Conservation (phyloP, 2,888 invertebrate species). For the Eupsilia transversa region DNA sequence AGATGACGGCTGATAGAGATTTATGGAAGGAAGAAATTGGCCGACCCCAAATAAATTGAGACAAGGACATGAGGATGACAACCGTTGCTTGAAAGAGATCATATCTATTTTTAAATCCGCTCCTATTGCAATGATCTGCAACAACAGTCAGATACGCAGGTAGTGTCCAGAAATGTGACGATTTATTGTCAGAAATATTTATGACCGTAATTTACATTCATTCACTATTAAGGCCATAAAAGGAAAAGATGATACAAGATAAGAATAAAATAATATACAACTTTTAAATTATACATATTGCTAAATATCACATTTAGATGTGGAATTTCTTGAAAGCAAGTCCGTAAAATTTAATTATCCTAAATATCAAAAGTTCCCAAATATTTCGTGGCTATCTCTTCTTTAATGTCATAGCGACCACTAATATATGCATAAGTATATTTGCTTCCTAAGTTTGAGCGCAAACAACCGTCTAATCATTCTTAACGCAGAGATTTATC, state of each 20-base stretch:
- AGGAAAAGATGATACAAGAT: slow-evolving; percentile 40
- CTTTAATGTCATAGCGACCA: slow-evolving; percentile 4
- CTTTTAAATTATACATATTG: not conserved
- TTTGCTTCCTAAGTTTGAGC: slow-evolving; percentile 28
- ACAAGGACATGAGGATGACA: not conserved
- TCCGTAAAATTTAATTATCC: slow-evolving; percentile 43
- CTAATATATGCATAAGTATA: slow-evolving; percentile 19
- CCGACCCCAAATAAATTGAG: not conserved
- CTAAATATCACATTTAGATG: slow-evolving; percentile 30
- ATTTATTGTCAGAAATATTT: slow-evolving; percentile 11
- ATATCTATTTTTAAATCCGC: not conserved
- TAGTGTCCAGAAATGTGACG: not conserved
- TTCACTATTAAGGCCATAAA: slow-evolving; percentile 39
- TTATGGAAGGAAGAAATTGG: not conserved
- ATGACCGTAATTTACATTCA: slow-evolving; percentile 34
- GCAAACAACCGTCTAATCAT: slow-evolving; percentile 28
- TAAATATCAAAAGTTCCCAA: slow-evolving; percentile 1
- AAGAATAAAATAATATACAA: slow-evolving; percentile 15
- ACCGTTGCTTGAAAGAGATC: not conserved
- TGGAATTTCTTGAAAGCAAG: slow-evolving; percentile 10
- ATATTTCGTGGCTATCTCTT: slow-evolving; percentile 9
- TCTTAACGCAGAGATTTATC: slow-evolving; percentile 35
- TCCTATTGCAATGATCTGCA: not conserved
- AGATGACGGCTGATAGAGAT: not conserved
- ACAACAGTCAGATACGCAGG: slow-evolving; percentile 1